These are phyloP conservation scores for Diplazon laetatorius DNA, from an alignment of 2,888 invertebrate species.

Conservation along the genomic window DNA sequence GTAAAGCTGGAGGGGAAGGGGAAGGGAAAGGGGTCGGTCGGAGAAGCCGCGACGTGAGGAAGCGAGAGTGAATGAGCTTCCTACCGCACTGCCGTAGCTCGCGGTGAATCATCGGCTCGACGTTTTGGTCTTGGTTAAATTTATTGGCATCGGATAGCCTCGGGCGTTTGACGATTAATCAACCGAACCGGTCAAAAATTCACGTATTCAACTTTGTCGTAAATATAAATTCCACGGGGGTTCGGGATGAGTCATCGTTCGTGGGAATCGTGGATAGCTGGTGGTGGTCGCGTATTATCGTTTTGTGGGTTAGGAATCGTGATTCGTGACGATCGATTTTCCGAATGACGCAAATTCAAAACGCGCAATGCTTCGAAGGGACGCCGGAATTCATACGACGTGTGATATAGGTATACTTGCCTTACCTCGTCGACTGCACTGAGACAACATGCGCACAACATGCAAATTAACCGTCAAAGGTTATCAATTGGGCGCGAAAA, in stretches of 20 bases:
- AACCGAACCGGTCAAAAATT: slow-evolving; percentile 18
- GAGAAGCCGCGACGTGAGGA: slow-evolving; percentile 30
- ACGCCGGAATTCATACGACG: no score
- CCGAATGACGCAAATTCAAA: no score
- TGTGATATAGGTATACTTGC: no score
- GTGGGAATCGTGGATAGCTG: background rate
- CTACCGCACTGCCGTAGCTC: slow-evolving; percentile 62
- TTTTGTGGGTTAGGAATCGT: background rate
- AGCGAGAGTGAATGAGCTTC: slow-evolving; percentile 49
- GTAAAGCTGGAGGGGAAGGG: slow-evolving; percentile 7
- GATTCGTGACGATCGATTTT: no score
- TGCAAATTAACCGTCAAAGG: no score
- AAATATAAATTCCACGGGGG: background rate
- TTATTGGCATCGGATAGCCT: slow-evolving; percentile 70
- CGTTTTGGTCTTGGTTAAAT: slow-evolving; percentile 74
- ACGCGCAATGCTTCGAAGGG: no score
- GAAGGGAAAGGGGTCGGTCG: background rate
- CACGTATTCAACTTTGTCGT: slow-evolving; percentile 8
- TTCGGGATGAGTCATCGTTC: background rate
- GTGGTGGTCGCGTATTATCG: background rate
- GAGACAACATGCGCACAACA: no score
- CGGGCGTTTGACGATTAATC: slow-evolving; percentile 44
- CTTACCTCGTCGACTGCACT: no score
- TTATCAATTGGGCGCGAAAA: no score
- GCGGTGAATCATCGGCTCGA: slow-evolving; percentile 75